A percentile compares a stretch with the other conserved stretches of the same genome.
These are phyloP conservation scores for Drosophila persimilis DNA, from an alignment of 1,140 invertebrate species.

Conservation along the genomic window DNA sequence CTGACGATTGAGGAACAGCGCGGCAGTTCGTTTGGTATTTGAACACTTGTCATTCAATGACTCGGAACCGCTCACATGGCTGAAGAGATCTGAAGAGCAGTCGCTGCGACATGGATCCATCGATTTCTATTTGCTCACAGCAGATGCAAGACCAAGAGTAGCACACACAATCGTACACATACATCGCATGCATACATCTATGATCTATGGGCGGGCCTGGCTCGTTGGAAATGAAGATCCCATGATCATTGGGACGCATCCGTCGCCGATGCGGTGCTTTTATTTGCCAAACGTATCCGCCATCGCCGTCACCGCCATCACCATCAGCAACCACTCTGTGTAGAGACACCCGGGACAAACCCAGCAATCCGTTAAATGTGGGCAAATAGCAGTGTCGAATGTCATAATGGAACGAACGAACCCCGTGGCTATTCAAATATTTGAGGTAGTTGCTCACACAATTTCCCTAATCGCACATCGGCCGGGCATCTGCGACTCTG, in stretches of 20 bases:
- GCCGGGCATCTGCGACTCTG: neutral
- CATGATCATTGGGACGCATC: constrained; percentile 18
- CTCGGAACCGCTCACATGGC: constrained; percentile 58
- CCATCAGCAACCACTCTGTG: constrained; percentile 6
- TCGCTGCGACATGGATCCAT: constrained; percentile 56
- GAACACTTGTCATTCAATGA: constrained; percentile 73
- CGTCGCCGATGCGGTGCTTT: constrained; percentile 14
- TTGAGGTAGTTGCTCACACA: constrained; percentile 50
- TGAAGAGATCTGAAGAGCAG: constrained; percentile 38
- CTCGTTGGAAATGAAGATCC: no score
- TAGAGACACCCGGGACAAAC: constrained; percentile 21
- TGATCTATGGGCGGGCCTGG: neutral
- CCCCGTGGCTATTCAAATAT: constrained; percentile 42
- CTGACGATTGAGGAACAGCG: constrained; percentile 47
- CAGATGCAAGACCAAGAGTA: constrained; percentile 42
- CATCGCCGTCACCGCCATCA: neutral
- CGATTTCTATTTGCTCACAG: constrained; percentile 71
- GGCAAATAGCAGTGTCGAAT: constrained; percentile 72
- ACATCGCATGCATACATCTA: no score
- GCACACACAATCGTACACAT: no score
- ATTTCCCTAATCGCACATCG: constrained; percentile 35
- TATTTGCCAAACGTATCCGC: constrained; percentile 64
- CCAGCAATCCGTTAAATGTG: constrained; percentile 80
- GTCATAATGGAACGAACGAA: constrained; percentile 58
- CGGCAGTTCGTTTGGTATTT: constrained; percentile 54